Conservation (phyloP, 2,888 invertebrate genomes). For the Ptychoptera contaminata region DNA sequence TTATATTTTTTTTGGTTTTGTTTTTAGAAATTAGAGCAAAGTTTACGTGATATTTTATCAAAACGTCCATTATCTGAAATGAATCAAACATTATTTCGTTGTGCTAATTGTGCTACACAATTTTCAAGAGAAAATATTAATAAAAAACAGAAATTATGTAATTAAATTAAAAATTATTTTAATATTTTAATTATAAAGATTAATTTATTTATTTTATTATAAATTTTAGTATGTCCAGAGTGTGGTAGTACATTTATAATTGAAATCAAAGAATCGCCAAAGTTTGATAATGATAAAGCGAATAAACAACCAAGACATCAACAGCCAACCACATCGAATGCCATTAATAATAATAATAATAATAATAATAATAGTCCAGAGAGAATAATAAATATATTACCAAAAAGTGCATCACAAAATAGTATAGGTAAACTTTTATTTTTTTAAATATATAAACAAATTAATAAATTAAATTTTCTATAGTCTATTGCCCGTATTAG, state of each 20-base stretch:
- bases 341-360: no score
- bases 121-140: constrained; percentile 36
- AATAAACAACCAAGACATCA: not conserved
- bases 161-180: not conserved
- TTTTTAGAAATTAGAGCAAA: constrained; percentile 32
- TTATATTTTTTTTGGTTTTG: constrained; percentile 9
- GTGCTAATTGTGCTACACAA: constrained; percentile 45
- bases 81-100: constrained; percentile 36
- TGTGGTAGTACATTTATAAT: constrained; percentile 41
- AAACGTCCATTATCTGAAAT: constrained; percentile 33
- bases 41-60: constrained; percentile 31
- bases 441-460: not conserved
- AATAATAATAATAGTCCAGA: not conserved
- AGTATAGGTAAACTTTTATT: constrained; percentile 12
- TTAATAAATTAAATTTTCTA: not conserved
- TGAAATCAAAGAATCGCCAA: constrained; percentile 20
- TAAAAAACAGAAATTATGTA: constrained; percentile 17
- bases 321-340: not conserved
- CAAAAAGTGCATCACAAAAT: constrained; percentile 11
- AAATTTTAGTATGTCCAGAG: constrained; percentile 33
- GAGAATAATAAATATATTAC: not conserved
- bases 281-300: not conserved
- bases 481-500: no score
- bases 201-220: constrained; percentile 1
- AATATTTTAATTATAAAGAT: not conserved